These are phyloP conservation scores for Carcharodon carcharias DNA, from an alignment of 2,797 vertebrate genomes.

Conservation along the genomic window DNA sequence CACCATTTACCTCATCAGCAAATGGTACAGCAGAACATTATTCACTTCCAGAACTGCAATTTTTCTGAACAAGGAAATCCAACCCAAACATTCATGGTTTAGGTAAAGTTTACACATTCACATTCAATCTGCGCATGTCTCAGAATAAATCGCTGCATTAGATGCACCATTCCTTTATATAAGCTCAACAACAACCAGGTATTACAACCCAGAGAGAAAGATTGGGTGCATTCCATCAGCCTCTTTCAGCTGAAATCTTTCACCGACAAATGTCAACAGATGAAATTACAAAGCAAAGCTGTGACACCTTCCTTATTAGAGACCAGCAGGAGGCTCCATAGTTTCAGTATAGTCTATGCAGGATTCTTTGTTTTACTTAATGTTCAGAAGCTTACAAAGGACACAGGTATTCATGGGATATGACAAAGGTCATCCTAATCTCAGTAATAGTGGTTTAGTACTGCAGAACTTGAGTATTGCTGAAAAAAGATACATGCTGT, in stretches of 20 bases:
- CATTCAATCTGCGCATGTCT: neutral
- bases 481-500: too few relatives aligned
- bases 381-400: neutral
- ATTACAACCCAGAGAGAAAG: neutral
- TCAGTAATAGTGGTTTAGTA: too few relatives aligned
- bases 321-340: neutral
- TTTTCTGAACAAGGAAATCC: neutral
- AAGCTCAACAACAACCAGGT: neutral
- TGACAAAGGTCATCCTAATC: neutral
- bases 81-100: neutral
- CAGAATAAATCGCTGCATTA: neutral
- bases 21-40: too few relatives aligned
- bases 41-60: neutral
- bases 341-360: neutral
- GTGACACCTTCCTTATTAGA: neutral
- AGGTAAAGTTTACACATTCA: neutral
- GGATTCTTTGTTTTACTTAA: too few relatives aligned
- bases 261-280: neutral
- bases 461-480: too few relatives aligned
- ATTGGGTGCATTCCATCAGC: neutral
- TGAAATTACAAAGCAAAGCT: neutral
- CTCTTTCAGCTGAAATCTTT: neutral
- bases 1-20: too few relatives aligned
- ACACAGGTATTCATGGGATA: neutral
- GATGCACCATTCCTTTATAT: too few relatives aligned